phyloP scores from a whole-genome alignment of 1,140 invertebrate genomes.

The Scaptomyza graminum region DNA sequence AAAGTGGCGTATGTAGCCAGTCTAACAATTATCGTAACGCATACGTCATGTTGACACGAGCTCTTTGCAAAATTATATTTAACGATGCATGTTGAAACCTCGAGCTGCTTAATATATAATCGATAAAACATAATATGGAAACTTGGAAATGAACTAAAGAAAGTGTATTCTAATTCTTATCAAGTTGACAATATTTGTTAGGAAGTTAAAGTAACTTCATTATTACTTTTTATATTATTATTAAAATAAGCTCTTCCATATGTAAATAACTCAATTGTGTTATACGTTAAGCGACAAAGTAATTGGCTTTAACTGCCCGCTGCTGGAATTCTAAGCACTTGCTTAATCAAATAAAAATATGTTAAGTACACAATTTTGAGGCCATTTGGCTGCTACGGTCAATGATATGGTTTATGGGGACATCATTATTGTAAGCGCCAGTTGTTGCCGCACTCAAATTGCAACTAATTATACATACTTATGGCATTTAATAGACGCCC shows the following conservation, averaged over 20 bases:
- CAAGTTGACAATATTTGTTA: too few species aligned
- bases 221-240: background rate
- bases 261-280: slow-evolving; percentile 29
- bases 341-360: slow-evolving; percentile 49
- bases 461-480: slow-evolving; percentile 64
- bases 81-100: slow-evolving; percentile 24
- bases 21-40: slow-evolving; percentile 39
- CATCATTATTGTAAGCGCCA: slow-evolving; percentile 24
- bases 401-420: slow-evolving; percentile 65
- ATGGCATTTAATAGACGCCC: slow-evolving; percentile 62
- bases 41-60: slow-evolving; percentile 45
- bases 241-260: slow-evolving; percentile 14
- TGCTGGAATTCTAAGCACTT: slow-evolving; percentile 28
- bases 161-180: too few species aligned
- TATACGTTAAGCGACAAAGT: slow-evolving; percentile 3
- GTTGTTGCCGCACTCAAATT: slow-evolving; percentile 52
- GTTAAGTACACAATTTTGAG: slow-evolving; percentile 47
- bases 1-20: slow-evolving; percentile 33
- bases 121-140: slow-evolving; percentile 6
- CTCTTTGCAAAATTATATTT: slow-evolving; percentile 7
- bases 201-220: too few species aligned
- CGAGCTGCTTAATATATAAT: slow-evolving; percentile 8
- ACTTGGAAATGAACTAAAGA: background rate
- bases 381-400: slow-evolving; percentile 43
- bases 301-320: slow-evolving; percentile 35